A percentile compares a stretch with the other conserved stretches of the same genome.
phyloP scores from a whole-genome alignment of 2,113 vertebrate species.

The Alosa alosa region DNA sequence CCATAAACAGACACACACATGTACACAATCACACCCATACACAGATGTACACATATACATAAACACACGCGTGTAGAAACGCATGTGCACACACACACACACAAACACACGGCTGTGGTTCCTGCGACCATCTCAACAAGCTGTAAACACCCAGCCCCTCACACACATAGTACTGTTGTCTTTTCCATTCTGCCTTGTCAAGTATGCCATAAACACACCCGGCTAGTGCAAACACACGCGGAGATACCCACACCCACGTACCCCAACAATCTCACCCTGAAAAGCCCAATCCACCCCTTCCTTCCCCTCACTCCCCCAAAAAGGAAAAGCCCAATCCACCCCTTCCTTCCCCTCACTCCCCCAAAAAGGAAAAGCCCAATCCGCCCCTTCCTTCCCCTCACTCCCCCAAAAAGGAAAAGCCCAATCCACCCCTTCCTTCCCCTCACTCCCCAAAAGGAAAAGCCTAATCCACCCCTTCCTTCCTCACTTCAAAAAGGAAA shows the following conservation, averaged over 20 bases:
- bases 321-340: not conserved
- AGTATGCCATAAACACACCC: not conserved
- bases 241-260: not conserved
- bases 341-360: not conserved
- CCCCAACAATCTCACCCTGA: too few species aligned
- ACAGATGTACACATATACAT: not conserved
- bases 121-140: conserved; percentile 10
- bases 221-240: not conserved
- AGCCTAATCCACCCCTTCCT: too few species aligned
- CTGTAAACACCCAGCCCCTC: conserved; percentile 19
- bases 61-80: not conserved
- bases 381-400: not conserved
- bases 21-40: not conserved
- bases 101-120: conserved; percentile 11
- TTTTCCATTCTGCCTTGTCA: not conserved
- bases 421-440: too few species aligned
- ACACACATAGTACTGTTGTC: not conserved
- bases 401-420: not conserved
- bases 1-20: not conserved
- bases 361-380: not conserved
- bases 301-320: not conserved
- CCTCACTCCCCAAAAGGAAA: not conserved
- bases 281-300: too few species aligned
- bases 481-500: not conserved
- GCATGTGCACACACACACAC: conserved; percentile 11